A percentile compares a stretch with the other conserved stretches of the same genome.
phyloP scores from a whole-genome alignment of 1,140 invertebrate species.

The Monomorium pharaonis region DNA sequence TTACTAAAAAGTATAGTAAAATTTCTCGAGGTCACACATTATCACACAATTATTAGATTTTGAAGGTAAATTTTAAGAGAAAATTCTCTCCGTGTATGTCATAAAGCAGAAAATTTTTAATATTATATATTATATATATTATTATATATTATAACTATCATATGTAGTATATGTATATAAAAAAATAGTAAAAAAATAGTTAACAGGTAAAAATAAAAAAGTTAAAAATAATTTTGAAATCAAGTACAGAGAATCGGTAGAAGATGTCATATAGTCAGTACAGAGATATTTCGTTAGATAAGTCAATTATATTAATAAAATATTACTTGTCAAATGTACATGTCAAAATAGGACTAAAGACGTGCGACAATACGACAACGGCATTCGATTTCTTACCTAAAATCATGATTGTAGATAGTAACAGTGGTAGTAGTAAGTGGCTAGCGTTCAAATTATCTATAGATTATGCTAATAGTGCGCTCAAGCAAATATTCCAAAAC shows the following conservation, averaged over 20 bases:
- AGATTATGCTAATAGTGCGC: conserved; percentile 41
- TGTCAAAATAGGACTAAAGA: conserved; percentile 34
- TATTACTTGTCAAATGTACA: conserved; percentile 20
- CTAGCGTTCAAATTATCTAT: conserved; percentile 57
- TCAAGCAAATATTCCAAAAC: conserved; percentile 39
- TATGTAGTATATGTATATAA: no score
- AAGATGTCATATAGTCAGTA: neutral
- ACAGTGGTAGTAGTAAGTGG: conserved; percentile 66
- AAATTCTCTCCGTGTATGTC: no score
- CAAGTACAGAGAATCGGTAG: neutral
- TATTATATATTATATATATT: no score
- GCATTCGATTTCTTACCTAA: conserved; percentile 70
- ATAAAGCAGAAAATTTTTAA: neutral
- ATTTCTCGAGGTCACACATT: no score
- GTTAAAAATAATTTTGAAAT: neutral
- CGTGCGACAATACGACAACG: conserved; percentile 40
- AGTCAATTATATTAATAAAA: neutral
- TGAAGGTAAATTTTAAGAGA: no score
- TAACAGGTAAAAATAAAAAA: neutral
- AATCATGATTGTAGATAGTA: conserved; percentile 61
- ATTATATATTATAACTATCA: no score
- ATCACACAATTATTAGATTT: no score
- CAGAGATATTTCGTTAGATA: neutral
- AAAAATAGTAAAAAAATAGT: neutral
- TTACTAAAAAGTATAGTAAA: no score